A percentile compares a stretch with the other conserved stretches of the same genome.
These are phyloP conservation scores for Spatula clypeata DNA, from an alignment of 2,797 vertebrate species.

Conservation along the genomic window DNA sequence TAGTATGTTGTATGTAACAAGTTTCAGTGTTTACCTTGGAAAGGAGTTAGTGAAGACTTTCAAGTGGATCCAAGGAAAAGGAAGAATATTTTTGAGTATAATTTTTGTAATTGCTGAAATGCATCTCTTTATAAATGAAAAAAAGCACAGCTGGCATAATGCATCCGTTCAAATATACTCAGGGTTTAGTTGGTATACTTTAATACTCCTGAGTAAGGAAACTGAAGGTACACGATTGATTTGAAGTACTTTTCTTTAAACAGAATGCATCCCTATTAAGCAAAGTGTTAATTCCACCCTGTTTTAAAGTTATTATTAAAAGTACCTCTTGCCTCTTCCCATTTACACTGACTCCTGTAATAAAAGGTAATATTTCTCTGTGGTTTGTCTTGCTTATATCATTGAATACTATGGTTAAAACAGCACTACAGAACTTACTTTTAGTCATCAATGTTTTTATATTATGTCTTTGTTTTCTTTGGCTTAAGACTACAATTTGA, in stretches of 20 bases:
- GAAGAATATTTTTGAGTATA: not conserved
- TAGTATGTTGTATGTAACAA: not conserved
- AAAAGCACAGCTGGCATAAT: not conserved
- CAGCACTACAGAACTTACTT: not conserved
- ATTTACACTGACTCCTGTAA: not conserved
- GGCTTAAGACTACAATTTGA: not conserved
- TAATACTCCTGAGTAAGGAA: not conserved
- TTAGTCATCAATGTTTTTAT: not conserved
- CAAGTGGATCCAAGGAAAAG: not conserved
- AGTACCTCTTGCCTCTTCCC: not conserved
- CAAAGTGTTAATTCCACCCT: not conserved
- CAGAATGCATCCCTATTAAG: not conserved
- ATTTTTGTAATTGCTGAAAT: not conserved
- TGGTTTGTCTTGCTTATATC: not conserved
- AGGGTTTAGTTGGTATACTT: not conserved
- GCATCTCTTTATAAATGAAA: not conserved
- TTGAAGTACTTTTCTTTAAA: not conserved
- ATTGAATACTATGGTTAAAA: not conserved
- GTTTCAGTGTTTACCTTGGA: not conserved
- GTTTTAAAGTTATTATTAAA: not conserved
- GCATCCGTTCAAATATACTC: not conserved
- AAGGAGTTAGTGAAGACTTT: not conserved
- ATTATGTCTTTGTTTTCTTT: not conserved
- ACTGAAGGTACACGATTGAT: not conserved
- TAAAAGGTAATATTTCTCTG: not conserved